Evolutionary conservation across 2,113 vertebrate genomes (phyloP).

Genomic region (Apeltes quadracus): DNA sequence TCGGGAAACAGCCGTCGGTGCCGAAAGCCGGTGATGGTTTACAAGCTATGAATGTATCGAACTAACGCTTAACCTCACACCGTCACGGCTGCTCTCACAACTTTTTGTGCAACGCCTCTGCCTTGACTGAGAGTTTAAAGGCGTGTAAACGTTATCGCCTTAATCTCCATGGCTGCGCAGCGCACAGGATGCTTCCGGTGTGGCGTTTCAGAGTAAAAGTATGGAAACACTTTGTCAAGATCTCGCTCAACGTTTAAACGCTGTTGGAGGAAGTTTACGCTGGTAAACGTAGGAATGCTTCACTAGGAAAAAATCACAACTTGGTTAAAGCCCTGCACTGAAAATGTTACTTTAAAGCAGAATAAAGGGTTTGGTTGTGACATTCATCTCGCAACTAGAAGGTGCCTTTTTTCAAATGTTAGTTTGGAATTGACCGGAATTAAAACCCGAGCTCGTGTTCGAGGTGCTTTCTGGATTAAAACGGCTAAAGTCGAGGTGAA

Average conservation of each 20-base stretch:
- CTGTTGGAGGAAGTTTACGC: no score
- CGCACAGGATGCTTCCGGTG: background rate
- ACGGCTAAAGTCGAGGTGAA: no score
- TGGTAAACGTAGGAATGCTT: background rate
- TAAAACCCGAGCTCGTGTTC: no score
- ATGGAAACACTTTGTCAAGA: background rate
- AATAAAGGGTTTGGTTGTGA: no score
- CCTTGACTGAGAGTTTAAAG: background rate
- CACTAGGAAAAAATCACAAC: background rate
- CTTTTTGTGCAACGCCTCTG: background rate
- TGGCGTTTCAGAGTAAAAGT: slow-evolving; percentile 47
- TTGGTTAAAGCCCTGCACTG: background rate
- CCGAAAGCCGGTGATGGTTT: background rate
- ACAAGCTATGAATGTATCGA: background rate
- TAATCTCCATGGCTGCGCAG: background rate
- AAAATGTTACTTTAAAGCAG: no score
- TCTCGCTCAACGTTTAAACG: background rate
- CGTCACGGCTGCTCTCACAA: background rate
- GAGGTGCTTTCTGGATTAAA: no score
- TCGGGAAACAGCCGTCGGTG: background rate
- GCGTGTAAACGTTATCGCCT: background rate
- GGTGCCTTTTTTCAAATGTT: no score
- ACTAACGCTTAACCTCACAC: background rate
- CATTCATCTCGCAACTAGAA: no score
- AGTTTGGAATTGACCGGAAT: no score